These are phyloP conservation scores for Antheraea pernyi DNA, from an alignment of 1,140 invertebrate species.

Conservation along the genomic window DNA sequence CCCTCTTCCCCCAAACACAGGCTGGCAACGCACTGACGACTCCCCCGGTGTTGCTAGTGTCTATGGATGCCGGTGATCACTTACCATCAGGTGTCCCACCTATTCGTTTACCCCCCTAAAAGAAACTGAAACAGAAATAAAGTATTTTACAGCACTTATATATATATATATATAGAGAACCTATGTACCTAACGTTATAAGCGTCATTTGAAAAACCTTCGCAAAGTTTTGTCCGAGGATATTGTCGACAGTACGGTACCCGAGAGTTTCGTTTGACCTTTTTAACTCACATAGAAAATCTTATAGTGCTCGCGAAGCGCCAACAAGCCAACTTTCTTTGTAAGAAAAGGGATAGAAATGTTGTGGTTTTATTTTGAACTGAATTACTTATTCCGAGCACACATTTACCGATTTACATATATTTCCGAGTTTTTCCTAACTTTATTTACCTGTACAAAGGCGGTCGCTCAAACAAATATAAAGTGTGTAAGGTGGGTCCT, in stretches of 20 bases:
- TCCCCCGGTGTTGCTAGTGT: no score
- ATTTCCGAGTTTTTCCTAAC: conserved; percentile 40
- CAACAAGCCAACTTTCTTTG: conserved; percentile 30
- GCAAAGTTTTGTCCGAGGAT: neutral
- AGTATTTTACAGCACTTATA: no score
- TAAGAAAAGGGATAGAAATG: conserved; percentile 33
- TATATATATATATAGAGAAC: neutral
- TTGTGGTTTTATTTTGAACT: conserved; percentile 32
- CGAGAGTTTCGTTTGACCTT: conserved; percentile 10
- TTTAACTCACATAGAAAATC: conserved; percentile 8
- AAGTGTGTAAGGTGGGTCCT: conserved; percentile 3
- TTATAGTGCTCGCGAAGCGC: conserved; percentile 32
- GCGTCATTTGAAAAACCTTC: neutral
- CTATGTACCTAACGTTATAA: neutral
- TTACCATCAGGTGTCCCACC: no score
- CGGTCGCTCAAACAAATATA: conserved; percentile 30
- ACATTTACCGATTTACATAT: conserved; percentile 47
- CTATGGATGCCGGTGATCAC: no score
- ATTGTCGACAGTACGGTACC: neutral
- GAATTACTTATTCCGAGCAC: conserved; percentile 45
- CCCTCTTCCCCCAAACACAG: no score
- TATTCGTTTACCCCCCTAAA: no score
- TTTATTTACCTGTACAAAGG: conserved; percentile 38
- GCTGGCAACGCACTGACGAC: no score
- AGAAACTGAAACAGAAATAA: no score